phyloP scores from a whole-genome alignment of 2,113 vertebrate genomes.

The Callipepla californica region DNA sequence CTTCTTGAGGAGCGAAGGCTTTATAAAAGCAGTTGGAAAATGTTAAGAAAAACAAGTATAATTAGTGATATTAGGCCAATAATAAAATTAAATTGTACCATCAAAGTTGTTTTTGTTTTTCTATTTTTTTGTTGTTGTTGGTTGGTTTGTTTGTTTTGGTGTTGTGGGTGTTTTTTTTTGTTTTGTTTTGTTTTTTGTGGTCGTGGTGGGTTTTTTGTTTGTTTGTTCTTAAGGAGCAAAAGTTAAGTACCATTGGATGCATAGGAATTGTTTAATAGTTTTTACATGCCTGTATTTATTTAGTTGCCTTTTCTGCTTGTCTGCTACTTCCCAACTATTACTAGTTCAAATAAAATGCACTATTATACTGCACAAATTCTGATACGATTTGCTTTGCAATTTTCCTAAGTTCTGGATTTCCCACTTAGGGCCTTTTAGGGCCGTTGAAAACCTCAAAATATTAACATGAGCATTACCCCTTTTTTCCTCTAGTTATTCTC shows the following conservation, averaged over 20 bases:
- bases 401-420: background rate
- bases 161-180: background rate
- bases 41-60: background rate
- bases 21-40: background rate
- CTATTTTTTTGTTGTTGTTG: no score
- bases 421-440: background rate
- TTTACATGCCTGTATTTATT: background rate
- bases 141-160: no score
- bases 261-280: background rate
- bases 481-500: background rate
- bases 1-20: background rate
- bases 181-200: background rate
- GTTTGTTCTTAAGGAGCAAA: background rate
- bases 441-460: background rate
- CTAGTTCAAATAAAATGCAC: background rate
- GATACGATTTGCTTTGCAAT: background rate
- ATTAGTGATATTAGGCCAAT: background rate
- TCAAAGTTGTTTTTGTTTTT: background rate
- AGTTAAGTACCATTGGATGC: background rate
- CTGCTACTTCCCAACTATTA: background rate
- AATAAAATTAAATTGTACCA: background rate
- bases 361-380: background rate
- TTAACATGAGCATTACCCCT: background rate
- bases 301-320: background rate
- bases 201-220: no score